Evolutionary conservation across 2,888 invertebrate species (phyloP).

Genomic region (Polydrusus pterygomalis): DNA sequence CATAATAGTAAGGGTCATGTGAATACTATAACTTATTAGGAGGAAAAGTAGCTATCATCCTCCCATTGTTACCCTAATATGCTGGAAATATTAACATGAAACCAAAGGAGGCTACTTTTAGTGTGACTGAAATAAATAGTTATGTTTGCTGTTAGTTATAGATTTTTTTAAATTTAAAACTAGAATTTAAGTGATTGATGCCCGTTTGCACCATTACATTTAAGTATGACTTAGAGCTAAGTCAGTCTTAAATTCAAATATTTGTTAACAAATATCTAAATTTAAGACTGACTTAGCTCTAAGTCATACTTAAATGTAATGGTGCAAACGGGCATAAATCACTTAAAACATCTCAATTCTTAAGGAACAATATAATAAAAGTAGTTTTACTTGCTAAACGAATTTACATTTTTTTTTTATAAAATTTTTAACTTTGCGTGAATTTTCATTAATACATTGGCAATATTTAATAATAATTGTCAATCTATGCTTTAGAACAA

Average conservation of each 20-base stretch:
- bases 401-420: too few relatives aligned
- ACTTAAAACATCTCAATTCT: neutral
- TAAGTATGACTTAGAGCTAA: too few relatives aligned
- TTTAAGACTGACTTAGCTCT: too few relatives aligned
- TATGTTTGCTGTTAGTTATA: slow-evolving; percentile 14
- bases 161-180: neutral
- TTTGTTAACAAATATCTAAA: too few relatives aligned
- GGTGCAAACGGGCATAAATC: too few relatives aligned
- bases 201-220: too few relatives aligned
- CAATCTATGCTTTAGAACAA: too few relatives aligned
- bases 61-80: neutral
- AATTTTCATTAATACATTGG: too few relatives aligned
- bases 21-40: neutral
- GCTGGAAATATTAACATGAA: neutral
- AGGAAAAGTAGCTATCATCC: slow-evolving; percentile 3
- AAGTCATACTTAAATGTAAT: too few relatives aligned
- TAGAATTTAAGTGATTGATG: neutral
- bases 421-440: too few relatives aligned
- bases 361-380: slow-evolving; percentile 3
- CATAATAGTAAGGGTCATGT: slow-evolving; percentile 72
- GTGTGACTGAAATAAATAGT: slow-evolving; percentile 24
- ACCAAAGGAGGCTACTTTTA: slow-evolving; percentile 10
- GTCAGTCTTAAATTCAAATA: too few relatives aligned
- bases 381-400: neutral
- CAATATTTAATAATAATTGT: too few relatives aligned